Evolutionary conservation across 1,140 invertebrate genomes (phyloP), one percentile per base, ranked within the genome.

Genomic region (Contarinia nasturtii): DNA sequence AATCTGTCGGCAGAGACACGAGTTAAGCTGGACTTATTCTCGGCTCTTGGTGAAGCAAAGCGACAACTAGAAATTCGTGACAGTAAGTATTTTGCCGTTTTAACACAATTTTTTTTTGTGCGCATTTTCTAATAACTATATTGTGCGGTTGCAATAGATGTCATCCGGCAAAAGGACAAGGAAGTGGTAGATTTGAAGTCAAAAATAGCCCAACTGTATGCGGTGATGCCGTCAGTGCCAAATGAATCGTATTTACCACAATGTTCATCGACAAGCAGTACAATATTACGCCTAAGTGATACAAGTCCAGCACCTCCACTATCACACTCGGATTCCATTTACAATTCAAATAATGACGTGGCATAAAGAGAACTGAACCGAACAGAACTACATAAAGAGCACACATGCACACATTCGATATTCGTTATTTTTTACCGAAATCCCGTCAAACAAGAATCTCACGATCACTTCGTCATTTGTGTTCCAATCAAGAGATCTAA

Each of bases 21-120:
- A 50, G 82, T 96, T 64, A 97, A 96, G 69, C 74, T 96, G 49
- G 90, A 96, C 70, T 73, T 98, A 48, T 94, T 96, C 67, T 93
- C 88, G 48, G 92, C 91, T 49, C 75, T 96, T 34, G 92, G 91
- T 18, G 92, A 93, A 63, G 89, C 86, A 36, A 92, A 93, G 66
- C 73, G 91, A 41, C 85, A 93, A 61, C 71, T 96, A 51, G 85
- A 90, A 69, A 87, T 94, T 61, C 79, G 82, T 67, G 86, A 92
- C 64, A 80, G 91, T 95, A 67, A 73, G 75, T 71, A n/a, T 49
- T 27, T 52, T 19, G 17, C 19, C 50, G 19, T 50, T 40, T 0
- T 48, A 36, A 7, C 2, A 2, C 10, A 17, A 3, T 51, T 15
- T 48, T 41, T 44, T 37, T 22, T 19, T 33, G 15, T 34, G 4